These are phyloP conservation scores for Babylonia areolata DNA, from an alignment of 1,140 invertebrate species.

Conservation along the genomic window DNA sequence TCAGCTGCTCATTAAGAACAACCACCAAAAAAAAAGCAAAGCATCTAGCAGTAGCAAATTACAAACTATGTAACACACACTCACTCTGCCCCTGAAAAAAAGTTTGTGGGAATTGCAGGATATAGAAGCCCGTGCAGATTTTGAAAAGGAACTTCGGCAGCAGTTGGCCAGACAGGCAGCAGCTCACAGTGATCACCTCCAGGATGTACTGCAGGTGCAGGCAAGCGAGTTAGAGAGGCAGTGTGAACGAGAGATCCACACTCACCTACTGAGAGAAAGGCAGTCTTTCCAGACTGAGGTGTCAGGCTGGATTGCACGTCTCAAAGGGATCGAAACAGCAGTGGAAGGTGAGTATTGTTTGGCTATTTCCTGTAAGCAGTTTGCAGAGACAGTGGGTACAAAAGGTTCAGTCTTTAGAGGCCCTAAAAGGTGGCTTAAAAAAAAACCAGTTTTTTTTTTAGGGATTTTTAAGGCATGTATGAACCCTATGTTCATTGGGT, in stretches of 20 bases:
- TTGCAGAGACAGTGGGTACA: no score
- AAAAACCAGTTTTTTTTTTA: no score
- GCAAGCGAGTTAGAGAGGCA: conserved; percentile 83
- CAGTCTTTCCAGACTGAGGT: conserved; percentile 85
- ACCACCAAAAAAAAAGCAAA: no score
- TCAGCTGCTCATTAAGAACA: no score
- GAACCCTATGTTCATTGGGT: no score
- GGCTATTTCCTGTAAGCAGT: not conserved
- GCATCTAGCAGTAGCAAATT: no score
- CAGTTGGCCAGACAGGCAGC: conserved; percentile 88
- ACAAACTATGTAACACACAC: no score
- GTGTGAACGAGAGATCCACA: conserved; percentile 81
- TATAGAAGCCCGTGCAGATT: conserved; percentile 80
- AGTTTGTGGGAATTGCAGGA: conserved; percentile 75
- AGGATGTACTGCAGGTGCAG: conserved; percentile 83
- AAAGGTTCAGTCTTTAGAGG: no score
- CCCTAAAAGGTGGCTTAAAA: no score
- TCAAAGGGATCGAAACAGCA: conserved; percentile 91
- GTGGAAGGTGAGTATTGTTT: conserved; percentile 84
- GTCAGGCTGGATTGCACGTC: conserved; percentile 86
- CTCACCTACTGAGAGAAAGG: conserved; percentile 81
- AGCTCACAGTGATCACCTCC: conserved; percentile 89
- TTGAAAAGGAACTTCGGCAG: conserved; percentile 85
- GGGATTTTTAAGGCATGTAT: no score
- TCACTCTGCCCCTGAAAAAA: no score